Conservation (phyloP, 2,113 vertebrate species). For the Pyrgilauda ruficollis region DNA sequence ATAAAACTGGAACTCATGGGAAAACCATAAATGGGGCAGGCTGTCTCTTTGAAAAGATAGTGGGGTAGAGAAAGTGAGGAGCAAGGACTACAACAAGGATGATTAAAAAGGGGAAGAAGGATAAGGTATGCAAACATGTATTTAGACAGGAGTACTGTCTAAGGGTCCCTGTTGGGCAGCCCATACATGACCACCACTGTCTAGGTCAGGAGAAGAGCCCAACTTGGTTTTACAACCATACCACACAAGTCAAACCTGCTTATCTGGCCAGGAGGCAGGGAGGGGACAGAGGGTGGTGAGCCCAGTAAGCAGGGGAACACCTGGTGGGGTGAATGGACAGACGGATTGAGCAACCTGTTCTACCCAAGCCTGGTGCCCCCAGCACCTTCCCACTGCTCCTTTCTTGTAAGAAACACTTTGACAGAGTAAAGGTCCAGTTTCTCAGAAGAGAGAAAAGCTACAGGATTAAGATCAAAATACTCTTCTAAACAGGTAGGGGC, state of each 20-base stretch:
- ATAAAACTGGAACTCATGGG: not conserved
- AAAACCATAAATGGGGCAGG: not conserved
- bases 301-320: not conserved
- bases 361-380: not conserved
- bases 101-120: not conserved
- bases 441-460: not conserved
- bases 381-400: not conserved
- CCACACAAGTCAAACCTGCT: not conserved
- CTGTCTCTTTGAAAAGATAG: not conserved
- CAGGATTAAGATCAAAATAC: not conserved
- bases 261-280: not conserved
- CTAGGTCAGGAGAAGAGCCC: not conserved
- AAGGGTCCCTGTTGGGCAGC: not conserved
- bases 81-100: not conserved
- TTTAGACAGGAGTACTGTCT: not conserved
- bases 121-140: not conserved
- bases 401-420: not conserved
- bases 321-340: not conserved
- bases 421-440: not conserved
- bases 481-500: not conserved
- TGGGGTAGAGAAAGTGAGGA: not conserved
- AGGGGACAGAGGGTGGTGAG: not conserved
- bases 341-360: rapidly evolving
- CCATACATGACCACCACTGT: rapidly evolving
- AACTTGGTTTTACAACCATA: not conserved